Evolutionary conservation across 2,113 vertebrate species (phyloP).

Genomic region (Nannobrachium achirus): DNA sequence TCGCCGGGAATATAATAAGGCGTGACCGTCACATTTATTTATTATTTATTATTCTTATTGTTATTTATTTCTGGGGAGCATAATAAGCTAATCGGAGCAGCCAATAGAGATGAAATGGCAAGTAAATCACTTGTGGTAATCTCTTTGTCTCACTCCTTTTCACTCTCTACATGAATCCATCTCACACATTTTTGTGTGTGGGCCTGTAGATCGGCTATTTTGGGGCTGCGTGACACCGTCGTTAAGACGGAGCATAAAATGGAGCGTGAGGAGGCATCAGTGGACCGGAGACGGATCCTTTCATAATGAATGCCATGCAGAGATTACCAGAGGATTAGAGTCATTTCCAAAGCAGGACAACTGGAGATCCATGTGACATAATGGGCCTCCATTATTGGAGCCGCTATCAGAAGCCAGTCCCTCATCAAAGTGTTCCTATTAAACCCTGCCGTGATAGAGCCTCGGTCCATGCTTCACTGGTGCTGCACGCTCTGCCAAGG

Average conservation of each 20-base stretch:
- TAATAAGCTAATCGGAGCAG: constrained; percentile 10
- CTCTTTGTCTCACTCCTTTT: constrained; percentile 18
- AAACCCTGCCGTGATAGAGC: constrained; percentile 36
- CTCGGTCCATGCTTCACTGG: constrained; percentile 39
- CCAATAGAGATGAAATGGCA: constrained; percentile 42
- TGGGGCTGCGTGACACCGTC: no score
- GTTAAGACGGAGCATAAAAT: no score
- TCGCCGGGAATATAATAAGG: constrained; percentile 29
- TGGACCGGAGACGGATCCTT: constrained; percentile 13
- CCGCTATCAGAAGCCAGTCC: constrained; percentile 31
- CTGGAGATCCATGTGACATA: constrained; percentile 38
- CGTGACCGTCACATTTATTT: constrained; percentile 18
- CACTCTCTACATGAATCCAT: constrained; percentile 40
- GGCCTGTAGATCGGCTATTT: no score
- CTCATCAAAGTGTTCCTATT: constrained; percentile 38
- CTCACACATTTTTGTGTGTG: constrained; percentile 24
- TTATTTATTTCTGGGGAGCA: constrained; percentile 10
- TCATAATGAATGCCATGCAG: constrained; percentile 34
- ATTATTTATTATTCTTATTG: not conserved
- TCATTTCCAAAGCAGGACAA: constrained; percentile 27
- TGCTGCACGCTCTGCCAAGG: constrained; percentile 23
- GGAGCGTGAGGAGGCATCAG: no score
- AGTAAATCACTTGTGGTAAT: constrained; percentile 44
- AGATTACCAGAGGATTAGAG: constrained; percentile 57
- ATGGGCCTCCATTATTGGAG: constrained; percentile 39